Evolutionary conservation across 2,113 vertebrate genomes (phyloP).

Genomic region (Dipodomys stephensi): DNA sequence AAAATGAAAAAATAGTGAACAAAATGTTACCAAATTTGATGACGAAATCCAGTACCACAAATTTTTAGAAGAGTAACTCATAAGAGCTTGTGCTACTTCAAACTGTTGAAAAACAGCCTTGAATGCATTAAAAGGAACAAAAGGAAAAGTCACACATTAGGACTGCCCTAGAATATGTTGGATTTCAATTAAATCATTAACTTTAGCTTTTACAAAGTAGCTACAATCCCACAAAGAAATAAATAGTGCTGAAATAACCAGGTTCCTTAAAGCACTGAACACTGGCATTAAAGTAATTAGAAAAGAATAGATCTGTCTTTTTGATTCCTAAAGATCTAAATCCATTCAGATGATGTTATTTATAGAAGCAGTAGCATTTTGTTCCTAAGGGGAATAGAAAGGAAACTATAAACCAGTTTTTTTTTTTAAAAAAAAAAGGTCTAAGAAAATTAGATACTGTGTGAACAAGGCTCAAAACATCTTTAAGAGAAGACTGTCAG

Average conservation of each 20-base stretch:
- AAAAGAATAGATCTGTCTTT: not conserved
- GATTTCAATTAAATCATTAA: not conserved
- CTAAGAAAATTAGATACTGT: not conserved
- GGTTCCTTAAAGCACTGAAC: not conserved
- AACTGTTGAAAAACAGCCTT: not conserved
- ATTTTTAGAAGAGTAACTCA: not conserved
- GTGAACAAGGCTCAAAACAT: not conserved
- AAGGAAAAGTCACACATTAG: not conserved
- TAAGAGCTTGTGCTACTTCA: not conserved
- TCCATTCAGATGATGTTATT: not conserved
- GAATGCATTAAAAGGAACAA: not conserved
- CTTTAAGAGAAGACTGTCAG: not conserved
- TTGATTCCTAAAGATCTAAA: not conserved
- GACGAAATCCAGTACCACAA: no score
- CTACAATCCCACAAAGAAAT: not conserved
- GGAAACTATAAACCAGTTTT: conserved; percentile 21
- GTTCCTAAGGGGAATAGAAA: not conserved
- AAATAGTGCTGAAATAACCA: conserved; percentile 14
- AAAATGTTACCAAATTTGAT: conserved; percentile 5
- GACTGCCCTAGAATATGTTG: not conserved
- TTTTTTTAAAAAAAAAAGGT: no score
- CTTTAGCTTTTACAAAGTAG: not conserved
- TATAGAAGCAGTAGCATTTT: no score
- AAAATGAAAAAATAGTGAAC: not conserved
- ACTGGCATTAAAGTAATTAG: not conserved